phyloP scores from a whole-genome alignment of 2,888 invertebrate species.

The Meteorus cinctellus region DNA sequence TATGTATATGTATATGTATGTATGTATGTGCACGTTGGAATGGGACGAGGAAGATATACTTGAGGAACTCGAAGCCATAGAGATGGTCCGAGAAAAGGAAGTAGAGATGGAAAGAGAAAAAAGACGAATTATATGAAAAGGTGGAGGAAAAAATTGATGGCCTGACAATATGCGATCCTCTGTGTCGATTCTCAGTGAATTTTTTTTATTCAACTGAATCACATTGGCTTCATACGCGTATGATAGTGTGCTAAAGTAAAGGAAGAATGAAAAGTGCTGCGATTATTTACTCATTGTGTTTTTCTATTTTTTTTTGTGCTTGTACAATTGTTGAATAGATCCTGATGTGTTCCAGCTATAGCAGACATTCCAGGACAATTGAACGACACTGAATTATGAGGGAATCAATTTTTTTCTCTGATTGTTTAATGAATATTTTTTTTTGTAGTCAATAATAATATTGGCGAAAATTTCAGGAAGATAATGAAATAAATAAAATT shows the following conservation, averaged over 20 bases:
- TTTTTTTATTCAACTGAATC: constrained; percentile 55
- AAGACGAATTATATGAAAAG: constrained; percentile 34
- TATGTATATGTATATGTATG: constrained; percentile 53
- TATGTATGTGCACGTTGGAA: not conserved
- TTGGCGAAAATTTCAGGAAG: no score
- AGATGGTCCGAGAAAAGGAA: constrained; percentile 21
- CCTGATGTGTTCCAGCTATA: constrained; percentile 26
- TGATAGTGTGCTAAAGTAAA: not conserved
- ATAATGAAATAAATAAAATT: no score
- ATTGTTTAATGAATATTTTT: not conserved
- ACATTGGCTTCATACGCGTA: not conserved
- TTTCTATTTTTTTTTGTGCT: not conserved
- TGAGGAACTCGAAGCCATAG: constrained; percentile 35
- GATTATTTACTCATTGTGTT: constrained; percentile 27
- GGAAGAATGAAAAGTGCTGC: constrained; percentile 29
- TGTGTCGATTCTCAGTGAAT: constrained; percentile 53
- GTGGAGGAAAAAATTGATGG: constrained; percentile 57
- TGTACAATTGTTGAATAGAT: constrained; percentile 6
- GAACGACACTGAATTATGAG: constrained; percentile 16
- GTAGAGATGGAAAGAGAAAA: not conserved
- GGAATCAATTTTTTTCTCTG: not conserved
- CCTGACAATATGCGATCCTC: constrained; percentile 66
- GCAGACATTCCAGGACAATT: constrained; percentile 29
- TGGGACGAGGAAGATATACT: constrained; percentile 31
- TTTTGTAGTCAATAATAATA: not conserved